phyloP scores from a whole-genome alignment of 2,888 invertebrate genomes.

The Lepidochrysops patricia region DNA sequence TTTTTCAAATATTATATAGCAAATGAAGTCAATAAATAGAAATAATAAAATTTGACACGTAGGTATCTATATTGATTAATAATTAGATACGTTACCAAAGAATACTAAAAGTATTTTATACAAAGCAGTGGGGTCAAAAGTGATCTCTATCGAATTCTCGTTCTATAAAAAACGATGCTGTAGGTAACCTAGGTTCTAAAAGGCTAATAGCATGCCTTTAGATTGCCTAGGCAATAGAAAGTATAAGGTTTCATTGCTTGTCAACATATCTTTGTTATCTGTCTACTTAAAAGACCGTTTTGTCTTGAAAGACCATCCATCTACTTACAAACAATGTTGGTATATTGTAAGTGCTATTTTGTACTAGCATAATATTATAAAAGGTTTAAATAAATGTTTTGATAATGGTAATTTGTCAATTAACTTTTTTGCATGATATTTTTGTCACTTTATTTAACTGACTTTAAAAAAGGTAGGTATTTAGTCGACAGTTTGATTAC shows the following conservation, averaged over 20 bases:
- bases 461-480: not conserved
- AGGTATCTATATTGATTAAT: no score
- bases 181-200: not conserved
- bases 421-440: not conserved
- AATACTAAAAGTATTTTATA: no score
- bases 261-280: not conserved
- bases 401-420: no score
- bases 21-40: no score
- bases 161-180: not conserved
- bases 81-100: no score
- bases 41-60: no score
- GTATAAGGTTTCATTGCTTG: not conserved
- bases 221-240: not conserved
- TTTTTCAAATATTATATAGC: no score
- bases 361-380: not conserved
- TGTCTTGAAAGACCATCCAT: not conserved
- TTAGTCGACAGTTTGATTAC: no score
- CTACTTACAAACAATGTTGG: not conserved
- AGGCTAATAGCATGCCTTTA: not conserved
- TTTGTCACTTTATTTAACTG: not conserved
- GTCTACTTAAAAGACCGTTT: not conserved
- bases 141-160: no score
- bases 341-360: not conserved
- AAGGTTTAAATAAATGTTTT: not conserved
- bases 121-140: no score